Evolutionary conservation across 2,113 vertebrate genomes (phyloP), one percentile per base, ranked within the genome.

Genomic region (Isichthys henryi): DNA sequence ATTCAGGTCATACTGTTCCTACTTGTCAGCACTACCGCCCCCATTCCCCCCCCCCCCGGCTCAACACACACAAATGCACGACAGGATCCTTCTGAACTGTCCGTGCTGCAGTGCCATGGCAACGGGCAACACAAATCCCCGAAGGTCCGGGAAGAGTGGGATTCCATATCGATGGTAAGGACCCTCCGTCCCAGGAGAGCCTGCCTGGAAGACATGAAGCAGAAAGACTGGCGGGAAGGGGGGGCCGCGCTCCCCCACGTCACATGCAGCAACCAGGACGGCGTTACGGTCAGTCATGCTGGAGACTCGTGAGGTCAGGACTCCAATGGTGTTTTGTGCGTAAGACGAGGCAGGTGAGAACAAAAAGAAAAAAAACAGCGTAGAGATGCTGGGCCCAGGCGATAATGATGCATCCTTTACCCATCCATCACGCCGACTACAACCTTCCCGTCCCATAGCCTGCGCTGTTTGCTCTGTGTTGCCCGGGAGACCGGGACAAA

Each of bases 81-180:
- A 53, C 27, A 27, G n/a, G 21, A 46, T 21, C 17, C 17, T 23
- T 13, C 48, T 27, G 6, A 31, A 17, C n/a, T 35, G 27, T 53
- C 85, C 19, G 23, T 86, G 48, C n/a, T 15, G 5, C 2, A 15
- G 23, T 3, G 45, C 66, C 15, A 49, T 52, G 88, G 49, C 88
- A 88, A 88, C 70, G 48, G 45, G 88, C 49, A n/a, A 31, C 88
- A 53, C 88, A 80, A 88, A 82, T 31, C 45, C 35, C 15, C 11
- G n/a, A 10, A 39, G 11, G 1, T 87, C 23, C 50, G 27, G 85
- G 85, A 87, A 53, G 50, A 56, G 31, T 11, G 50, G 49, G 45
- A 35, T 9, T 53, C 50, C 15, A 21, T 31, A 50, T 56, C 85
- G 39, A 2, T 17, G 5, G 27, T 17, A 31, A n/a, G 49, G 35